These are phyloP conservation scores for Nasonia giraulti DNA, from an alignment of 1,140 invertebrate species.

Conservation along the genomic window DNA sequence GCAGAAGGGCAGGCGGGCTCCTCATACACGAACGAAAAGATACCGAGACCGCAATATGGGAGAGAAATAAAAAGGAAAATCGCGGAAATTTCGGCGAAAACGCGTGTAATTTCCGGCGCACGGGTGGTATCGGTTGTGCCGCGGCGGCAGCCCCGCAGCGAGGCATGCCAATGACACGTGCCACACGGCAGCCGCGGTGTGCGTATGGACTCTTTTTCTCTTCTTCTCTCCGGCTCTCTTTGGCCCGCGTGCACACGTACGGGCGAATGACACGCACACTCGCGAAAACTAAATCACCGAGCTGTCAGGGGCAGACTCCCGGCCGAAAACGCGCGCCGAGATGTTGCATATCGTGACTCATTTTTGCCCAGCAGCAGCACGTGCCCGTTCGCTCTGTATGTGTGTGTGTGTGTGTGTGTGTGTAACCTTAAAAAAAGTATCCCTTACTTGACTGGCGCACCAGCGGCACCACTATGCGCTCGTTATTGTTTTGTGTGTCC, in stretches of 20 bases:
- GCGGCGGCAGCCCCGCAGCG: too few relatives aligned
- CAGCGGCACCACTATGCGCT: too few relatives aligned
- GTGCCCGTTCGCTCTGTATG: background rate
- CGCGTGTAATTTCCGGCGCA: constrained; percentile 1
- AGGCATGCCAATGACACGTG: constrained; percentile 33
- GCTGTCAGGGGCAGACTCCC: constrained; percentile 22
- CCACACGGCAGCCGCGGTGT: background rate
- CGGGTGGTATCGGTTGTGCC: background rate
- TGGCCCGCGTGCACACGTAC: background rate
- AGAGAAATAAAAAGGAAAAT: too few relatives aligned
- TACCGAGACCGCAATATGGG: too few relatives aligned
- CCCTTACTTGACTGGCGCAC: too few relatives aligned
- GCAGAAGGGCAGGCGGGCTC: too few relatives aligned
- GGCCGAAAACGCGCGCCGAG: background rate
- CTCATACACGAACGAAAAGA: too few relatives aligned
- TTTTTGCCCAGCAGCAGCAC: background rate
- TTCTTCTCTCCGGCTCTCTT: background rate
- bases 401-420: background rate
- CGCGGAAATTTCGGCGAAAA: background rate
- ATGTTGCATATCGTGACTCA: constrained; percentile 31
- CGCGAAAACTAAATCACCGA: constrained; percentile 37
- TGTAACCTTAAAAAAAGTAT: background rate
- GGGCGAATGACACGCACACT: constrained; percentile 34
- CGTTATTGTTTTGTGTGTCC: background rate
- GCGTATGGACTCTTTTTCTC: background rate